phyloP scores from a whole-genome alignment of 2,888 invertebrate genomes.

The Patella ulyssiponensis region DNA sequence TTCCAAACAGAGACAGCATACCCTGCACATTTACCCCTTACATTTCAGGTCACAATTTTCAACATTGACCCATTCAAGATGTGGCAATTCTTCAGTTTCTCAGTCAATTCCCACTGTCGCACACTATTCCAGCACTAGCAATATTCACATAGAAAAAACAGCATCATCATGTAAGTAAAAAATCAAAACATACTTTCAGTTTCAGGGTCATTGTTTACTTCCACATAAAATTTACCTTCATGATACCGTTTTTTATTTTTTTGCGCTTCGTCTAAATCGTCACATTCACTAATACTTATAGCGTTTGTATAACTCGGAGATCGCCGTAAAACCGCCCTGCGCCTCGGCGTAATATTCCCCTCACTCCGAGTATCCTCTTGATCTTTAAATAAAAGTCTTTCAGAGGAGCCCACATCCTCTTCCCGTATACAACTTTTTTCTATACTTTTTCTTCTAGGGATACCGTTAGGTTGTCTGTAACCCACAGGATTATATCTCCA shows the following conservation, averaged over 20 bases:
- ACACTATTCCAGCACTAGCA: too few species aligned
- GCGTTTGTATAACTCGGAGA: conserved; percentile 57
- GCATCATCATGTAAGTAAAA: background rate
- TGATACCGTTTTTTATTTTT: conserved; percentile 38
- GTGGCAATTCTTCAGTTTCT: too few species aligned
- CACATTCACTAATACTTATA: conserved; percentile 33
- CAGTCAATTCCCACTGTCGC: too few species aligned
- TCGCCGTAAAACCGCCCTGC: conserved; percentile 37
- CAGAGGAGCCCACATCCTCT: conserved; percentile 10
- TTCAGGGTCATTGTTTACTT: conserved; percentile 36
- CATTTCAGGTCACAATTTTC: too few species aligned
- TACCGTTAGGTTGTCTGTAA: conserved; percentile 29
- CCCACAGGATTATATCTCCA: conserved; percentile 24
- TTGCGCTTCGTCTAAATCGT: conserved; percentile 20
- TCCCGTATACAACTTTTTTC: conserved; percentile 4
- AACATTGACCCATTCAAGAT: too few species aligned
- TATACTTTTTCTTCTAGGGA: conserved; percentile 16
- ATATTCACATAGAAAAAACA: background rate
- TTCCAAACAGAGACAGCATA: too few species aligned
- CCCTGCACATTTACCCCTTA: too few species aligned
- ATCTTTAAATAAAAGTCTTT: conserved; percentile 28
- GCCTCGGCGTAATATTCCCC: conserved; percentile 18
- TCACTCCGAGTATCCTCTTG: conserved; percentile 27
- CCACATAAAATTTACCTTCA: conserved; percentile 49
- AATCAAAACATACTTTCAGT: conserved; percentile 23